phyloP scores from a whole-genome alignment of 2,888 invertebrate species.

The Agyllia agylla region DNA sequence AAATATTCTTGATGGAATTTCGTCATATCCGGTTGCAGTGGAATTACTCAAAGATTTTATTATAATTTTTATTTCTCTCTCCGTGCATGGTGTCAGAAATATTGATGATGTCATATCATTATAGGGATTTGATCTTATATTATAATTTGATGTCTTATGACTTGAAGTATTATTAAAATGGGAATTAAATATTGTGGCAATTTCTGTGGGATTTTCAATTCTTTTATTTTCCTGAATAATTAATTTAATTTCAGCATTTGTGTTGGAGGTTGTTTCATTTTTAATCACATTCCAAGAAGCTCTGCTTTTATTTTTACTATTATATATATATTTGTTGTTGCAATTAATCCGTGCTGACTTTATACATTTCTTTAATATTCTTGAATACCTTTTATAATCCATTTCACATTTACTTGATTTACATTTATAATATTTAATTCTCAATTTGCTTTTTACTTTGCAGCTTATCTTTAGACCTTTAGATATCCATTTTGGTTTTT shows the following conservation, averaged over 20 bases:
- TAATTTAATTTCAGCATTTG: too few relatives aligned
- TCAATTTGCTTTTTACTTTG: background rate
- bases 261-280: background rate
- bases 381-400: background rate
- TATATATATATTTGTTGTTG: background rate
- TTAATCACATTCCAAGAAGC: conserved; percentile 18
- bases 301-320: background rate
- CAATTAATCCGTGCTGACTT: background rate
- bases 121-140: too few relatives aligned
- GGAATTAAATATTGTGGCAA: background rate
- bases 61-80: background rate
- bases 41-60: conserved; percentile 22
- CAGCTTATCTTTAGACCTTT: background rate
- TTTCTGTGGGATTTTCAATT: background rate
- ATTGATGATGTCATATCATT: background rate
- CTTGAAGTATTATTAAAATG: too few relatives aligned
- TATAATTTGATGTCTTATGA: too few relatives aligned
- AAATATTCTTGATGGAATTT: background rate
- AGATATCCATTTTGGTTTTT: conserved; percentile 4
- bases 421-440: background rate
- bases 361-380: conserved; percentile 11
- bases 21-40: conserved; percentile 9
- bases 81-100: background rate
- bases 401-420: background rate
- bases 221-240: background rate